Conservation (phyloP, 2,888 invertebrate species). For the Polyommatus iphigenia region DNA sequence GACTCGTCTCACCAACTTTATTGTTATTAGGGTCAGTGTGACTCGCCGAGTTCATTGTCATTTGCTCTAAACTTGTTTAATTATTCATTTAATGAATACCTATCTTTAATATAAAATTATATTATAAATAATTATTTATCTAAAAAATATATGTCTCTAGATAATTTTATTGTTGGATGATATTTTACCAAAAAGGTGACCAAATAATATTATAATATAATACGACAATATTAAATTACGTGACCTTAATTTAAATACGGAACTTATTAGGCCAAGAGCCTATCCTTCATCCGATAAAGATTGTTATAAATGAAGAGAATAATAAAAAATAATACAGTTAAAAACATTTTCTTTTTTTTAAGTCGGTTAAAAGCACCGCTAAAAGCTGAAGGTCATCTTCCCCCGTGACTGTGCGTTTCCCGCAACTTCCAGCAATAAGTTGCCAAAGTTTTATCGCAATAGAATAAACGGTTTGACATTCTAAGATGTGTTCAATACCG, state of each 20-base stretch:
- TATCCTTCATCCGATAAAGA: not conserved
- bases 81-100: not conserved
- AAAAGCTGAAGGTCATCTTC: not conserved
- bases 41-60: not conserved
- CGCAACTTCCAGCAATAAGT: not conserved
- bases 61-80: constrained; percentile 9
- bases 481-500: not conserved
- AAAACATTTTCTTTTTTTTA: not conserved
- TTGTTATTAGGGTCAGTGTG: constrained; percentile 11
- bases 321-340: too few species aligned
- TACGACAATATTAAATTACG: too few species aligned
- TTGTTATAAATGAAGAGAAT: too few species aligned
- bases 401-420: not conserved
- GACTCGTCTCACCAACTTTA: not conserved
- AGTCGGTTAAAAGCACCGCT: not conserved
- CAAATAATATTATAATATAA: too few species aligned
- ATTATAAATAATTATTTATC: not conserved
- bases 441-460: constrained; percentile 7
- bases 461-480: constrained; percentile 2
- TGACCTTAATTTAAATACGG: not conserved
- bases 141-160: not conserved
- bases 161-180: too few species aligned
- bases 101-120: not conserved
- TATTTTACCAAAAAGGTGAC: not conserved
- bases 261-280: not conserved